Evolutionary conservation across 2,797 vertebrate species (phyloP), one percentile per base, ranked within the genome.

Genomic region (Lithobates sylvaticus): DNA sequence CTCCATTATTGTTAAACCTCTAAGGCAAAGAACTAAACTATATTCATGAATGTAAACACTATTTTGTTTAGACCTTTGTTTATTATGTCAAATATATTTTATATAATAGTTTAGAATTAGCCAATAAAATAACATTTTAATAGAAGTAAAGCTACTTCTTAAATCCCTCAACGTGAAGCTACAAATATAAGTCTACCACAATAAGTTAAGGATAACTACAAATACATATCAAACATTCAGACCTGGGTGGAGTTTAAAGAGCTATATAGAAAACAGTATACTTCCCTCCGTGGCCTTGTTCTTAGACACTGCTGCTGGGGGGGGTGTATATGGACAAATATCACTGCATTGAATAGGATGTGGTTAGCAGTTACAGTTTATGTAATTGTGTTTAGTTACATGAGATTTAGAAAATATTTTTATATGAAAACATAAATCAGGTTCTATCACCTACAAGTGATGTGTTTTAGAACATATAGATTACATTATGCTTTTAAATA

Each of bases 401-500:
- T 67, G 16, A 27, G 26, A 67, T 29, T 15, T 67, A 29, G 26
- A 67, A n/a, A 67, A 26, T 67, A 67, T 67, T 67, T 67, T 67
- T 67, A 10, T 67, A 67, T 67, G 26, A 67, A 29, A 29, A 27
- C 5, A 29, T 67, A 67, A 58, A 32, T 23, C 34, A 21, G 32
- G 32, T 71, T 71, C 69, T 39, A 21, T 36, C 32, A 36, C 34
- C 69, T 71, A 39, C 69, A 71, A 71, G 21, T 36, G 21, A 71
- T 71, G 36, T 44, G 36, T 68, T 23, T 65, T 64, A 64, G 18
- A 27, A 67, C 9, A 78, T 78, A 78, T 64, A 26, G 26, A 65
- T 29, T 65, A 21, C 42, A 42, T 12, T 39, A 29, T 47, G 16
- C 64, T 36, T 5, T 65, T 65, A 39, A n/a, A 23, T 8, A 68